Evolutionary conservation across 2,797 vertebrate species (phyloP), one percentile per base, ranked within the genome.

Genomic region (Lindbergichthys nudifrons): DNA sequence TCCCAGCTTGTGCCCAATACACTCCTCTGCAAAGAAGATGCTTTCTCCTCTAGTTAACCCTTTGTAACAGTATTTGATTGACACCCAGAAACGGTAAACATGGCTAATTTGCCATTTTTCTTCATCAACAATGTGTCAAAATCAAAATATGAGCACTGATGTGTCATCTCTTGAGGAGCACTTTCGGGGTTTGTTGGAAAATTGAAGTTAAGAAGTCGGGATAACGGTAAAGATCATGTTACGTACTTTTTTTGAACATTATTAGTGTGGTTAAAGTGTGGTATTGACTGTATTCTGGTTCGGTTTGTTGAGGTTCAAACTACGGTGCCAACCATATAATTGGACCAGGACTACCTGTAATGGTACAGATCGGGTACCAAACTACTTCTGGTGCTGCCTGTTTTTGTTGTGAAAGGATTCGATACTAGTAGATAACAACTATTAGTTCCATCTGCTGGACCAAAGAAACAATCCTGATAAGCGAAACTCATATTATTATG

Each of bases 21-120:
- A 72, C 63, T 70, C 51, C 58, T 36, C 16, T 67, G 58, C 32
- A 67, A 73, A 86, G 19, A 48, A 67, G 19, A 46, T 65, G 56
- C 80, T 62, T 65, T 83, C 84, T 70, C 32, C 11, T 73, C 79
- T 68, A 83, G 82, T 87, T 83, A 84, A 81, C 66, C 53, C 18
- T 5, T 59, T 48, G 15, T 19, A 42, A 57, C 54, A 45, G 45
- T 12, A 6, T 77, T 73, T 84, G 76, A 88, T 58, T 81, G 78
- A 83, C 85, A 86, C 64, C 51, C 54, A 56, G 58, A 65, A 58
- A 74, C 7, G 60, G 70, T 81, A 63, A 82, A 83, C 66, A 76
- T 60, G 45, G 47, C 63, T 56, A 67, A 84, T 52, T 53, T 77
- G 59, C 47, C 67, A 64, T 63, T 70, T 36, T 73, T 48, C 59